Percentiles rank a stretch among this genome's conserved stretches.
These are phyloP conservation scores for Pseudorasbora parva DNA, from an alignment of 2,113 vertebrate genomes.

Conservation along the genomic window DNA sequence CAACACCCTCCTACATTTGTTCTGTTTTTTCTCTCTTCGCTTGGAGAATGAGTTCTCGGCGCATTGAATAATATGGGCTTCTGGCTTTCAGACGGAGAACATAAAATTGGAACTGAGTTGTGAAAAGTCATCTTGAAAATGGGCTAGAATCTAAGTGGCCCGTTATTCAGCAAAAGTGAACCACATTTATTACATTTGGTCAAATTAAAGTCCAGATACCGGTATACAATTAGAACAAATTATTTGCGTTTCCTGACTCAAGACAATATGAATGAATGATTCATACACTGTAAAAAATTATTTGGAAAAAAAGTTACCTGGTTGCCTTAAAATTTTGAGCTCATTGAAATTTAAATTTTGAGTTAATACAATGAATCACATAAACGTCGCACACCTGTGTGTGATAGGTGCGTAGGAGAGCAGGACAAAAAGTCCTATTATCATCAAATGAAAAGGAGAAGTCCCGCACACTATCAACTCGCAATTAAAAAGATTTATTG, in stretches of 20 bases:
- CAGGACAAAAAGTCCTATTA: too few relatives aligned
- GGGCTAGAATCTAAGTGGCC: not conserved
- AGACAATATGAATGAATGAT: too few relatives aligned
- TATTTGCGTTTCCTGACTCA: not conserved
- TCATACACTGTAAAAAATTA: too few relatives aligned
- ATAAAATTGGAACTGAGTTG: not conserved
- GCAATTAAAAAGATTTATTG: too few relatives aligned
- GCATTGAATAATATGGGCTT: not conserved
- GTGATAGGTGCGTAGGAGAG: too few relatives aligned
- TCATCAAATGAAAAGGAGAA: too few relatives aligned
- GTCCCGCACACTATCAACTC: too few relatives aligned
- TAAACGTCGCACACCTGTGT: too few relatives aligned
- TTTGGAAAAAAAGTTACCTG: too few relatives aligned
- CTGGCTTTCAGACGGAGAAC: not conserved
- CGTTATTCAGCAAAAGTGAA: not conserved
- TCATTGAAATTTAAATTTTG: too few relatives aligned
- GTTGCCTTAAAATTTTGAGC: too few relatives aligned
- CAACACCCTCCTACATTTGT: not conserved
- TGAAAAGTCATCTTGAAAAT: not conserved
- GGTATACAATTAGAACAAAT: constrained; percentile 19
- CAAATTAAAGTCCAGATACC: not conserved
- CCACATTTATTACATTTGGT: not conserved
- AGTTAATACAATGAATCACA: too few relatives aligned
- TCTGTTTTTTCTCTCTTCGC: not conserved
- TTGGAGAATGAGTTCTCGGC: not conserved